These are phyloP conservation scores for Prionailurus bengalensis DNA, from an alignment of 2,113 vertebrate species.

Conservation along the genomic window DNA sequence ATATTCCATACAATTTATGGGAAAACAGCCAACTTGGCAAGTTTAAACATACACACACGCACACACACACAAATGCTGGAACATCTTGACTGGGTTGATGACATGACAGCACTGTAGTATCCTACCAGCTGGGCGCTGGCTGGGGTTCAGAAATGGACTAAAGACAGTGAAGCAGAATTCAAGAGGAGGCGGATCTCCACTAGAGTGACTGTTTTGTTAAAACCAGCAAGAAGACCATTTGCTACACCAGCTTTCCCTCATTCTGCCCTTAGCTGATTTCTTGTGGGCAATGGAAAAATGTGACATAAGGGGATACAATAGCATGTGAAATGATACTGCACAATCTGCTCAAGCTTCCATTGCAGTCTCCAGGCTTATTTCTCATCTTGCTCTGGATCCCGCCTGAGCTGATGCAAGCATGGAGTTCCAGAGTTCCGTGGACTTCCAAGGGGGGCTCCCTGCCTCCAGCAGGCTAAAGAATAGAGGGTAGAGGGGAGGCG, in stretches of 20 bases:
- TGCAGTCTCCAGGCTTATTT: constrained; percentile 45
- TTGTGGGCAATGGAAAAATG: constrained; percentile 68
- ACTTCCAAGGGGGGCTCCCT: not conserved
- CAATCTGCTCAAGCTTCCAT: constrained; percentile 69
- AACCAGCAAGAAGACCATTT: constrained; percentile 72
- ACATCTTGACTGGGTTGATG: constrained; percentile 53
- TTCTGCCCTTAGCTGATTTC: constrained; percentile 71
- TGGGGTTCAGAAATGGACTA: constrained; percentile 64
- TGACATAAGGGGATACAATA: constrained; percentile 64
- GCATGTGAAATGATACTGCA: constrained; percentile 47
- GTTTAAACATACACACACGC: not conserved
- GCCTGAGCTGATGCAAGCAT: constrained; percentile 56
- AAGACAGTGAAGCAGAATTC: constrained; percentile 57
- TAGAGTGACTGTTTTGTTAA: constrained; percentile 58
- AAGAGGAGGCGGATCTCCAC: not conserved
- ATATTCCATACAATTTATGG: too few relatives aligned
- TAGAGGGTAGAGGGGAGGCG: not conserved
- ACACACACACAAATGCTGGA: constrained; percentile 28
- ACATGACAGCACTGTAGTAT: constrained; percentile 54
- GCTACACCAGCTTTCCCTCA: constrained; percentile 69
- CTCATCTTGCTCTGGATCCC: constrained; percentile 29
- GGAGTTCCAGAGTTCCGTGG: not conserved
- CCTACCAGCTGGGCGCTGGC: constrained; percentile 52
- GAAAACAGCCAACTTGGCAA: too few relatives aligned
- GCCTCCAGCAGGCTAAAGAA: not conserved